phyloP scores from a whole-genome alignment of 2,113 vertebrate species.

The Donacobius atricapilla region DNA sequence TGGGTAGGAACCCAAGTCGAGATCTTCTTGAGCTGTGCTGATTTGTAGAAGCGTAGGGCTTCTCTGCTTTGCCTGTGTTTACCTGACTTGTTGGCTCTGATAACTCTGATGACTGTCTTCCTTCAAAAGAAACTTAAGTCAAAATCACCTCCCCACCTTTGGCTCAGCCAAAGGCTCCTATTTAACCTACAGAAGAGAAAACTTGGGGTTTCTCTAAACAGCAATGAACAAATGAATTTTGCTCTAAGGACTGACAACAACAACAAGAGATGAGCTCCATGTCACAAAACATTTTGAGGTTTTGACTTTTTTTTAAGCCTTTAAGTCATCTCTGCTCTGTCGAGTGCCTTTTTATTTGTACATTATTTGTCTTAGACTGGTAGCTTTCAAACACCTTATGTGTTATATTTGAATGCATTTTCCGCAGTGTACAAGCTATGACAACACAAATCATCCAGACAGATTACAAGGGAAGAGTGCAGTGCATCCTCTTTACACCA shows the following conservation, averaged over 20 bases:
- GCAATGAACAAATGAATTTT: no score
- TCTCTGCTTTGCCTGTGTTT: not conserved
- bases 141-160: no score
- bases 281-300: not conserved
- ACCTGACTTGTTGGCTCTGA: not conserved
- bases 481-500: not conserved
- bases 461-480: not conserved
- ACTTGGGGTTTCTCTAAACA: no score
- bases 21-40: not conserved
- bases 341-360: not conserved
- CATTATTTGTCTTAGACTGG: conserved; percentile 21
- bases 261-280: not conserved
- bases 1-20: not conserved
- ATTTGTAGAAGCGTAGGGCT: not conserved
- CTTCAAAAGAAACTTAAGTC: not conserved
- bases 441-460: conserved; percentile 40
- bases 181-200: no score
- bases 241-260: not conserved
- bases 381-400: conserved; percentile 18
- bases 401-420: conserved; percentile 27
- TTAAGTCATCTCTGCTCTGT: not conserved
- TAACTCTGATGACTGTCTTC: not conserved
- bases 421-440: not conserved
- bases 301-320: not conserved
- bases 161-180: no score